Evolutionary conservation across 2,797 vertebrate genomes (phyloP).

Genomic region (Okamejei kenojei): DNA sequence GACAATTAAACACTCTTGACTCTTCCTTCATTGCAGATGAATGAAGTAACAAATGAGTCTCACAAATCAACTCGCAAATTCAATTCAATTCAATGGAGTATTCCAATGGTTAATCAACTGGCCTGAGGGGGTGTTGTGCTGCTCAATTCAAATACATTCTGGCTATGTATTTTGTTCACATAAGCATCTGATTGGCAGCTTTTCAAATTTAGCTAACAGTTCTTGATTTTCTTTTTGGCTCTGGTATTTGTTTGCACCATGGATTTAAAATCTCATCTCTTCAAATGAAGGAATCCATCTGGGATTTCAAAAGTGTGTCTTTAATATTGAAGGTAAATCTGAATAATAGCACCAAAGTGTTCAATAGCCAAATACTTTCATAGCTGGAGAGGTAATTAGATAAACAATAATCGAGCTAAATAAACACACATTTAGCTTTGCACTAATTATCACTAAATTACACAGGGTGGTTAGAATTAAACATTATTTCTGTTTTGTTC

Average conservation of each 20-base stretch:
- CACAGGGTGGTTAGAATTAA: not conserved
- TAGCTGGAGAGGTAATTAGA: no score
- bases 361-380: no score
- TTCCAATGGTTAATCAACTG: not conserved
- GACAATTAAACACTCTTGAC: no score
- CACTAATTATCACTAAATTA: no score
- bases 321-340: no score
- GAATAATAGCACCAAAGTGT: no score
- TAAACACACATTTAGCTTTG: no score
- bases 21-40: not conserved
- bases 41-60: not conserved
- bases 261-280: not conserved
- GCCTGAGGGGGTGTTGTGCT: not conserved
- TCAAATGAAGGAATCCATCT: not conserved
- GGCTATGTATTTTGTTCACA: not conserved
- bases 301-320: not conserved
- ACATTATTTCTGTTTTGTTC: not conserved
- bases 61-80: not conserved
- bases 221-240: not conserved
- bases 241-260: not conserved
- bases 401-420: no score
- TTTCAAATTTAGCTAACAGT: not conserved
- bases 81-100: not conserved
- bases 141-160: not conserved
- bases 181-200: not conserved